Conservation (phyloP, 2,797 vertebrate genomes). For the Urocyon cinereoargenteus region DNA sequence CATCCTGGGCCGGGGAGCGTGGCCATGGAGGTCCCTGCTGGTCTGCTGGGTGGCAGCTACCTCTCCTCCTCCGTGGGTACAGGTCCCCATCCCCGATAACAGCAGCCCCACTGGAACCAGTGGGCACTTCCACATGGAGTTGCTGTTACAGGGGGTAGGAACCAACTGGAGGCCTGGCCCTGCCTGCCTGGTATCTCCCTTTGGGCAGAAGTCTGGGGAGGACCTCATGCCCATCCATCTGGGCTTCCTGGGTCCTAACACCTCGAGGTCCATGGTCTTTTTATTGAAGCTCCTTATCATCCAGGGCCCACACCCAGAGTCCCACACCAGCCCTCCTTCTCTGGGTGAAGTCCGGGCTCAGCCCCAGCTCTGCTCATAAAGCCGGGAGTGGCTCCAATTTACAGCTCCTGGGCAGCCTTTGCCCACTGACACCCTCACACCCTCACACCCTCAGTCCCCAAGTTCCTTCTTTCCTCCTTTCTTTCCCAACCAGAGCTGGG, state of each 20-base stretch:
- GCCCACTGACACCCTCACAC: neutral
- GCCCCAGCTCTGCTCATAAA: constrained; percentile 57
- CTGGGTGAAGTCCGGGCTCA: constrained; percentile 76
- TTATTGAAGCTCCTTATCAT: constrained; percentile 73
- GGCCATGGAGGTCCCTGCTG: accelerated
- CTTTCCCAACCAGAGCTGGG: neutral
- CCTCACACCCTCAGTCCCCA: constrained; percentile 26
- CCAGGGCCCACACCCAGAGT: constrained; percentile 38
- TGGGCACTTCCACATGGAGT: constrained; percentile 93
- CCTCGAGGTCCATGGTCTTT: neutral
- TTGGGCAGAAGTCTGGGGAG: neutral
- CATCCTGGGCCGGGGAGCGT: neutral
- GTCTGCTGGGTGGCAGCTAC: neutral
- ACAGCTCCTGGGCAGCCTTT: constrained; percentile 50
- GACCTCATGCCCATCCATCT: accelerated
- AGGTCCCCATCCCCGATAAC: constrained; percentile 91
- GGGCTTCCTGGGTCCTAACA: neutral
- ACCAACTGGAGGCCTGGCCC: constrained; percentile 72
- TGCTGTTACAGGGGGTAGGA: constrained; percentile 95
- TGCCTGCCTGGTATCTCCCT: neutral
- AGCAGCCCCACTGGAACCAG: constrained; percentile 93
- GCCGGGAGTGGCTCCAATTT: constrained; percentile 71
- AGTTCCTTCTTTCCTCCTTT: constrained; percentile 59
- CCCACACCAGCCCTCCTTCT: constrained; percentile 34
- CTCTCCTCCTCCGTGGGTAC: constrained; percentile 58